A percentile compares a stretch with the other conserved stretches of the same genome.
Conservation (phyloP, 2,888 invertebrate species). For the Sphaerophoria taeniata region DNA sequence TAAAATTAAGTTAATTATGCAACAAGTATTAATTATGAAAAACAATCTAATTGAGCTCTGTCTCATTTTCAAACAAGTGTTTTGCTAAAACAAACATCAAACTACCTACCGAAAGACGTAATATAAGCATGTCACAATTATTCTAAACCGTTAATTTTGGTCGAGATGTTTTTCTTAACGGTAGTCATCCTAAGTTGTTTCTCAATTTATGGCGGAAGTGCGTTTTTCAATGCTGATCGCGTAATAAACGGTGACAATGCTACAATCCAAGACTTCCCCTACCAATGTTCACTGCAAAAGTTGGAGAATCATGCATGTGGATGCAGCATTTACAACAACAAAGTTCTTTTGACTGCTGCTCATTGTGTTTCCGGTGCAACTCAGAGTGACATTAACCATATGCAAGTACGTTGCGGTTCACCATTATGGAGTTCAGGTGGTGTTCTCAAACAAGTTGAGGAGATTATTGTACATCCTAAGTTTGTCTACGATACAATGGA, state of each 20-base stretch:
- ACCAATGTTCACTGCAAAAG: constrained; percentile 25
- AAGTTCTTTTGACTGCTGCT: constrained; percentile 84
- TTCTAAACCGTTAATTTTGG: background rate
- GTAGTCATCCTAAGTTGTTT: constrained; percentile 1
- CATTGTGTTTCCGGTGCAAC: constrained; percentile 83
- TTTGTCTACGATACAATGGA: constrained; percentile 68
- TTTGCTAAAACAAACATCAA: too few species aligned
- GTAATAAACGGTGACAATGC: background rate
- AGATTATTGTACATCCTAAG: constrained; percentile 70
- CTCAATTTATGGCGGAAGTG: background rate
- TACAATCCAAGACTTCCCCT: background rate
- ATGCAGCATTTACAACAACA: constrained; percentile 83
- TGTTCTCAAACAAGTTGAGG: constrained; percentile 64
- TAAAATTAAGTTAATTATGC: too few species aligned
- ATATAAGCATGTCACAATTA: too few species aligned
- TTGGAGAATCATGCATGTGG: constrained; percentile 83
- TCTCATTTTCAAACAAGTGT: too few species aligned
- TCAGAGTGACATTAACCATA: constrained; percentile 54
- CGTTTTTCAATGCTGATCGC: too few species aligned
- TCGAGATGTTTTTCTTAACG: constrained; percentile 16
- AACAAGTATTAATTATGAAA: too few species aligned
- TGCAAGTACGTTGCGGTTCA: constrained; percentile 84
- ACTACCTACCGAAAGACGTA: too few species aligned
- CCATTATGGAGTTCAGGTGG: constrained; percentile 80
- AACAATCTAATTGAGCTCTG: too few species aligned